A percentile compares a stretch with the other conserved stretches of the same genome.
Evolutionary conservation across 2,888 invertebrate genomes (phyloP).

Genomic region (Clitarchus hookeri): DNA sequence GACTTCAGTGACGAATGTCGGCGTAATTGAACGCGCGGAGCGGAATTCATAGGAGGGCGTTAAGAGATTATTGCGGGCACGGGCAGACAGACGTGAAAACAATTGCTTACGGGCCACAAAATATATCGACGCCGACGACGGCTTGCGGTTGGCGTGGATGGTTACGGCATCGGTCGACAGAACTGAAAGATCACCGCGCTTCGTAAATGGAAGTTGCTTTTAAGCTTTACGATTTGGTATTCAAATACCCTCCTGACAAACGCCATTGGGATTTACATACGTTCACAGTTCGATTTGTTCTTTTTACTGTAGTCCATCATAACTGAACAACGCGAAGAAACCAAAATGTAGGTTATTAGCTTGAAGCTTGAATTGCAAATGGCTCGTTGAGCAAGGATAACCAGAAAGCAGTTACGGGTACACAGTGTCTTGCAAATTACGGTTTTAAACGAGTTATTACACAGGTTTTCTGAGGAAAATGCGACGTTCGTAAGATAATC

Average conservation of each 20-base stretch:
- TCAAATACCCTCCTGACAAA: background rate
- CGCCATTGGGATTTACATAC: background rate
- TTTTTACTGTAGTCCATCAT: too few relatives aligned
- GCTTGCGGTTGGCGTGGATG: background rate
- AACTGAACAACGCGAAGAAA: too few relatives aligned
- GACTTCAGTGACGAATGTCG: background rate
- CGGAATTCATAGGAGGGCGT: background rate
- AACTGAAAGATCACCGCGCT: background rate
- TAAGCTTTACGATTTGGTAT: background rate
- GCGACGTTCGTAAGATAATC: background rate
- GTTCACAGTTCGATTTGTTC: background rate
- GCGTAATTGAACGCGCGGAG: background rate
- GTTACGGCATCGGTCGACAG: background rate
- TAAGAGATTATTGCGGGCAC: background rate
- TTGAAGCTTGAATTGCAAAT: too few relatives aligned
- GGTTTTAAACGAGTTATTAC: background rate
- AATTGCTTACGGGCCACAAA: background rate
- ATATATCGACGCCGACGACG: background rate
- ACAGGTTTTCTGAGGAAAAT: background rate
- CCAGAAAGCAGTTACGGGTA: background rate
- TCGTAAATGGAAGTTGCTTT: background rate
- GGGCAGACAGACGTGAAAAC: background rate
- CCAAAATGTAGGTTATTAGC: too few relatives aligned
- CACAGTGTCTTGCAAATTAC: background rate
- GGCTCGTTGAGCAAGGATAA: too few relatives aligned